A percentile compares a stretch with the other conserved stretches of the same genome.
Evolutionary conservation across 1,140 invertebrate genomes (phyloP).

Genomic region (Oryctes rhinoceros): DNA sequence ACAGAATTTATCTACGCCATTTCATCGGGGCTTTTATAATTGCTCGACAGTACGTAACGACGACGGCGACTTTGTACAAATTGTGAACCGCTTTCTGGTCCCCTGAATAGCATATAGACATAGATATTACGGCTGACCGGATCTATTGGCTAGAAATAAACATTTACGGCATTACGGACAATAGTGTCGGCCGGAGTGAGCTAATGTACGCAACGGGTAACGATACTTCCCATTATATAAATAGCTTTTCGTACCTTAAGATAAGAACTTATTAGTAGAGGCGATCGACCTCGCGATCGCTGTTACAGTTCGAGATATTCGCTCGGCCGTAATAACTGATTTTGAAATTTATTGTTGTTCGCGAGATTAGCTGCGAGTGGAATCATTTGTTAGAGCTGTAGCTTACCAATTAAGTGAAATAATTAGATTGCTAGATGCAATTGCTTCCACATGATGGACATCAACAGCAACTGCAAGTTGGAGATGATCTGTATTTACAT

Average conservation of each 20-base stretch:
- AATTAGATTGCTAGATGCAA: no score
- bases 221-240: conserved; percentile 29
- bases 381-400: no score
- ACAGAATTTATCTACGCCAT: conserved; percentile 25
- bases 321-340: not conserved
- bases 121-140: not conserved
- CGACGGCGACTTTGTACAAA: conserved; percentile 1
- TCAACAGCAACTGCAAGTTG: no score
- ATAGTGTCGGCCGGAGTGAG: not conserved
- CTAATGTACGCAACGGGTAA: conserved; percentile 12
- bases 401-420: no score
- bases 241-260: conserved; percentile 3
- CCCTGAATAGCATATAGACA: not conserved
- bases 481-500: no score
- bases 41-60: conserved; percentile 18
- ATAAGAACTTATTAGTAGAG: conserved; percentile 31
- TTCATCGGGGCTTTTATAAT: conserved; percentile 15
- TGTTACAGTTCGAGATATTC: not conserved
- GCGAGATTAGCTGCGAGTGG: not conserved
- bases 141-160: conserved; percentile 19
- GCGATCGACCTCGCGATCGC: not conserved
- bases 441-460: no score
- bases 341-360: not conserved
- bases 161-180: conserved; percentile 23
- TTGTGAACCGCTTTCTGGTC: not conserved